Evolutionary conservation across 2,888 invertebrate genomes (phyloP).

Genomic region (Hoplodrina blanda): DNA sequence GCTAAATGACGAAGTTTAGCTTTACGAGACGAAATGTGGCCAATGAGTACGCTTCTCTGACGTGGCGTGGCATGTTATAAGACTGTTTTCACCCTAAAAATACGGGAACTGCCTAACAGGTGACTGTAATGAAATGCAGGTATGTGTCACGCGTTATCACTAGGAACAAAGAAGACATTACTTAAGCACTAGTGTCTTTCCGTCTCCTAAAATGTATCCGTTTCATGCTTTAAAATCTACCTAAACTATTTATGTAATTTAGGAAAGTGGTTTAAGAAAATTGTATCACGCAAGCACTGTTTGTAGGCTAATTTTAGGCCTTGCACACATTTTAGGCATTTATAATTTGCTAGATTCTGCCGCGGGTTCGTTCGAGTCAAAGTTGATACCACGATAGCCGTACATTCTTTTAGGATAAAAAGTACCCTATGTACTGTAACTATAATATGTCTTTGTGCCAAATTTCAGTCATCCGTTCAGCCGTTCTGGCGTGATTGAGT

Average conservation of each 20-base stretch:
- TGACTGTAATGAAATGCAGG: constrained; percentile 17
- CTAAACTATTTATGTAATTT: constrained; percentile 16
- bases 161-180: constrained; percentile 29
- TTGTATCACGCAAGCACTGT: constrained; percentile 11
- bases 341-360: not conserved
- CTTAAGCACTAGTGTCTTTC: constrained; percentile 12
- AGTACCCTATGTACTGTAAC: too few relatives aligned
- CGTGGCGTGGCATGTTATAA: too few relatives aligned
- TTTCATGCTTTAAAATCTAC: constrained; percentile 14
- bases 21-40: too few relatives aligned
- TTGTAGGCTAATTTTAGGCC: not conserved
- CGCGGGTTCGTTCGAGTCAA: too few relatives aligned
- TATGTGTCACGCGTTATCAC: constrained; percentile 12
- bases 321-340: too few relatives aligned
- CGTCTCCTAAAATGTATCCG: constrained; percentile 15
- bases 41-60: too few relatives aligned
- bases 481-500: too few relatives aligned
- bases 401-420: too few relatives aligned
- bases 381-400: too few relatives aligned
- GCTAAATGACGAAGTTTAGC: too few relatives aligned
- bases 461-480: too few relatives aligned
- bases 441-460: too few relatives aligned
- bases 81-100: not conserved
- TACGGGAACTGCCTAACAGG: not conserved
- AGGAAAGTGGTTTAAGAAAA: constrained; percentile 2